Evolutionary conservation across 2,888 invertebrate genomes (phyloP).

Genomic region (Aricia artaxerxes): DNA sequence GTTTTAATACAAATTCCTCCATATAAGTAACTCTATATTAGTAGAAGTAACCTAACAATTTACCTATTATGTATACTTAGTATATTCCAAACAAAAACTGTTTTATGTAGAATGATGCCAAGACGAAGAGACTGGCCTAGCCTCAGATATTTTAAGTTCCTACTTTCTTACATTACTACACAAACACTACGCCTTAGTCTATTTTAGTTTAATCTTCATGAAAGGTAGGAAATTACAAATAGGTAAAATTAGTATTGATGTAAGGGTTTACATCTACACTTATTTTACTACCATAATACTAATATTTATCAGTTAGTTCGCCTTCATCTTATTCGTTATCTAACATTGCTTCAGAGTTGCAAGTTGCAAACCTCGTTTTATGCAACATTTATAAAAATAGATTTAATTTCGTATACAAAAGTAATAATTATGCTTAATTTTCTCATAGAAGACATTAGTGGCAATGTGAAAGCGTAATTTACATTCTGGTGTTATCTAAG

Average conservation of each 20-base stretch:
- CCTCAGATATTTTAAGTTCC: not conserved
- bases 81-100: not conserved
- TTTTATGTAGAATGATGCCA: not conserved
- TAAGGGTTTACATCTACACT: not conserved
- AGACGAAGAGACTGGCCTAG: not conserved
- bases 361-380: not conserved
- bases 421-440: not conserved
- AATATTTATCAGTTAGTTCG: no score
- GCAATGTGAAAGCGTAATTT: conserved; percentile 8
- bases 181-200: not conserved
- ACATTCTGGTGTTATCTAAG: conserved; percentile 15
- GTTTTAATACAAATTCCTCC: not conserved
- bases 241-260: no score
- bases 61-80: no score
- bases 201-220: no score
- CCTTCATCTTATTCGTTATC: not conserved
- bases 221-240: no score
- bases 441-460: conserved; percentile 1
- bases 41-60: not conserved
- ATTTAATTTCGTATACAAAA: conserved; percentile 10
- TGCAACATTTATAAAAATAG: not conserved
- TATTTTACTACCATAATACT: not conserved
- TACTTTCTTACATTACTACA: no score
- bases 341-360: not conserved
- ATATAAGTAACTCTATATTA: no score